A percentile compares a stretch with the other conserved stretches of the same genome.
Conservation (phyloP, 2,888 invertebrate species). For the Ectemnius continuus region DNA sequence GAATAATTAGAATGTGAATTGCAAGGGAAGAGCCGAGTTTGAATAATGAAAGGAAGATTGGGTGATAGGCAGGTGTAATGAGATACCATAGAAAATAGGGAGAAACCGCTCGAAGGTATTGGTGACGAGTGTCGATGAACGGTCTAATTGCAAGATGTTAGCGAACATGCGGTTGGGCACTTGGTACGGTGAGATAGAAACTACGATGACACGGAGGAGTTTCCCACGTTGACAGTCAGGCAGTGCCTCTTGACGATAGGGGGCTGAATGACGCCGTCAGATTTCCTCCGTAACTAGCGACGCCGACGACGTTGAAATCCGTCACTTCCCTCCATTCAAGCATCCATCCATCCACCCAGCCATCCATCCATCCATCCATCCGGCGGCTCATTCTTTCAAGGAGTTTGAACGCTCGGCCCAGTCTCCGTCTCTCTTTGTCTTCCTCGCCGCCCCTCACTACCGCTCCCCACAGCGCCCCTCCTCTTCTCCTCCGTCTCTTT, state of each 20-base stretch:
- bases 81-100: neutral
- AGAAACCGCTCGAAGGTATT: neutral
- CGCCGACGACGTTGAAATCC: slow-evolving; percentile 13
- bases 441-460: too few species aligned
- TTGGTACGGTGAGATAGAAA: too few species aligned
- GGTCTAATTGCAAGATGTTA: slow-evolving; percentile 14
- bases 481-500: too few species aligned
- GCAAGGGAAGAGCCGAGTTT: neutral
- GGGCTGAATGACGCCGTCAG: slow-evolving; percentile 8
- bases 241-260: neutral
- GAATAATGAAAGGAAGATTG: too few species aligned
- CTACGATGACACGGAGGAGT: too few species aligned
- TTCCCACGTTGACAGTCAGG: neutral
- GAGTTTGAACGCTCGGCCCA: slow-evolving; percentile 21
- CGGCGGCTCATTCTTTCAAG: slow-evolving; percentile 26
- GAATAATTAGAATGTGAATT: too few species aligned
- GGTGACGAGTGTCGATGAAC: neutral
- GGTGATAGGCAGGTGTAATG: neutral
- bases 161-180: too few species aligned
- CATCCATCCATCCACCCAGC: slow-evolving; percentile 13
- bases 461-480: too few species aligned
- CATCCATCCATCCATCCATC: slow-evolving; percentile 1
- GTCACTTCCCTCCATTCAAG: slow-evolving; percentile 29
- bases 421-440: too few species aligned
- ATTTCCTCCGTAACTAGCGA: neutral